phyloP scores from a whole-genome alignment of 2,888 invertebrate species.

The Rotaria sp. region DNA sequence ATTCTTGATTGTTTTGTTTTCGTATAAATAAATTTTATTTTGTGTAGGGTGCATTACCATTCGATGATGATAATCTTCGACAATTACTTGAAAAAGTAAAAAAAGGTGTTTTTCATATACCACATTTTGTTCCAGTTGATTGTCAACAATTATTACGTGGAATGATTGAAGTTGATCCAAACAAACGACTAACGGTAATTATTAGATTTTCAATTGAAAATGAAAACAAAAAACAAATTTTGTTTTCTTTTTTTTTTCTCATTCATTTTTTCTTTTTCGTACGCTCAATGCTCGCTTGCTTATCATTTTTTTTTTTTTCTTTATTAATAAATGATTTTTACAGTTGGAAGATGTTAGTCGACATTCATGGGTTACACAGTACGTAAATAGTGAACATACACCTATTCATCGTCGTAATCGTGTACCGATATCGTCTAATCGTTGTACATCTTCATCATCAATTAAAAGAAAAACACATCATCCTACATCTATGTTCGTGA shows the following conservation, averaged over 20 bases:
- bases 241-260: background rate
- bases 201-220: background rate
- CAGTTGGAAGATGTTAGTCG: constrained; percentile 89
- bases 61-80: constrained; percentile 95
- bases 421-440: background rate
- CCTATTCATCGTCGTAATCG: constrained; percentile 18
- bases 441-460: constrained; percentile 6
- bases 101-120: constrained; percentile 95
- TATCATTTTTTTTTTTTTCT: background rate
- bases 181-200: constrained; percentile 84
- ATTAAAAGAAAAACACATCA: background rate
- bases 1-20: background rate
- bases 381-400: constrained; percentile 46
- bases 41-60: constrained; percentile 76
- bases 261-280: background rate
- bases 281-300: constrained; percentile 18
- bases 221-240: no score
- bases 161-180: constrained; percentile 98
- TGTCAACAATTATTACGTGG: constrained; percentile 91
- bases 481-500: background rate
- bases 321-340: background rate
- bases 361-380: constrained; percentile 92
- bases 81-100: constrained; percentile 97
- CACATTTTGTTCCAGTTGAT: constrained; percentile 97
- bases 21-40: no score